A percentile compares a stretch with the other conserved stretches of the same genome.
phyloP scores from a whole-genome alignment of 2,113 vertebrate species.

The Rhombomys opimus region DNA sequence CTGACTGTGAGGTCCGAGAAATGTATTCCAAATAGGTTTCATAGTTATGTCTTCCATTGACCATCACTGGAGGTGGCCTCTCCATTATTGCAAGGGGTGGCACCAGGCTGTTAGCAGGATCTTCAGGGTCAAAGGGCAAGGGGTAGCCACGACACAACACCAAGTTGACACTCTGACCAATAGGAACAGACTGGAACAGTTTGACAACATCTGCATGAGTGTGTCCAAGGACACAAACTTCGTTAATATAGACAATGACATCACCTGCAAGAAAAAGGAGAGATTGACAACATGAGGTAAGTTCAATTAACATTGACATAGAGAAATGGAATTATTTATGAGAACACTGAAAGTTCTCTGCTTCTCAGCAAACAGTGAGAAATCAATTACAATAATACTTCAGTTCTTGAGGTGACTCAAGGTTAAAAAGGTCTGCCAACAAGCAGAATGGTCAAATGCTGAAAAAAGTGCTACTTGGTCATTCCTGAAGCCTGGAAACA shows the following conservation, averaged over 20 bases:
- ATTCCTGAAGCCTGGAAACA: conserved; percentile 66
- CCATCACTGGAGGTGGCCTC: conserved; percentile 93
- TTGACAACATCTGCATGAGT: conserved; percentile 99
- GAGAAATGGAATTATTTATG: conserved; percentile 69
- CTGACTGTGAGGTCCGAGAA: conserved; percentile 95
- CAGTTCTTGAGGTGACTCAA: conserved; percentile 74
- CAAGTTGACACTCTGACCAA: conserved; percentile 97
- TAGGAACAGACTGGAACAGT: conserved; percentile 98
- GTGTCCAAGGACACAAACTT: conserved; percentile 98
- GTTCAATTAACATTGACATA: conserved; percentile 75
- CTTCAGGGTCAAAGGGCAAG: conserved; percentile 97
- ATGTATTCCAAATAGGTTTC: conserved; percentile 99
- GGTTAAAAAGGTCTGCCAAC: conserved; percentile 56
- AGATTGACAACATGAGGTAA: conserved; percentile 84
- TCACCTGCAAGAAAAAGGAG: conserved; percentile 91
- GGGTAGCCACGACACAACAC: conserved; percentile 98
- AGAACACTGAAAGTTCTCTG: conserved; percentile 48
- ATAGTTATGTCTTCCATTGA: conserved; percentile 96
- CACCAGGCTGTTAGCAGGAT: conserved; percentile 93
- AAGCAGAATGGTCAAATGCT: conserved; percentile 53
- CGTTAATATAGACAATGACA: conserved; percentile 99
- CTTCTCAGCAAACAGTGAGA: conserved; percentile 69
- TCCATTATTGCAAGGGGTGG: conserved; percentile 97
- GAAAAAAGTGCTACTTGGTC: conserved; percentile 51
- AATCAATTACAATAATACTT: conserved; percentile 77